phyloP scores from a whole-genome alignment of 1,140 invertebrate species.

The Papilio xuthus region DNA sequence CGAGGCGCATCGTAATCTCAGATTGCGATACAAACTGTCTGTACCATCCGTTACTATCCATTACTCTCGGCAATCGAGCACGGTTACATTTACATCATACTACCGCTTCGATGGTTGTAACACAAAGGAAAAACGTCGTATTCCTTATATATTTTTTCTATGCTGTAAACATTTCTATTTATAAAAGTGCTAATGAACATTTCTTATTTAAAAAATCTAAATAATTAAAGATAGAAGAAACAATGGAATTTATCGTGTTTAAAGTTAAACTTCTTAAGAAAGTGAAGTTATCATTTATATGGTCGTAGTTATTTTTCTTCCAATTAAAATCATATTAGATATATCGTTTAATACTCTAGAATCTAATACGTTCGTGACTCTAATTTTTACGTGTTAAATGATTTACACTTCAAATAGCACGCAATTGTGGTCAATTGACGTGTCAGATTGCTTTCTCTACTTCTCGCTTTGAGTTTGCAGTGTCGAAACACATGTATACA shows the following conservation, averaged over 20 bases:
- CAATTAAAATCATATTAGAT: background rate
- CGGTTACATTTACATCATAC: constrained; percentile 28
- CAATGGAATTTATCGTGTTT: background rate
- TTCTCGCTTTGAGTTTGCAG: background rate
- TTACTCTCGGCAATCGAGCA: constrained; percentile 24
- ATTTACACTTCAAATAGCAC: constrained; percentile 17
- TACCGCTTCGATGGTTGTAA: constrained; percentile 1
- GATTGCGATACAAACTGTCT: constrained; percentile 8
- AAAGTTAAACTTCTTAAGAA: background rate
- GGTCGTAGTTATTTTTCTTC: background rate
- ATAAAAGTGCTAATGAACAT: too few species aligned
- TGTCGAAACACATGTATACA: background rate
- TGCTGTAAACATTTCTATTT: too few species aligned
- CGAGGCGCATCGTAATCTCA: constrained; percentile 18
- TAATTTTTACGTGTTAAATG: constrained; percentile 19
- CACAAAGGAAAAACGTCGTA: background rate
- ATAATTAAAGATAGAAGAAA: too few species aligned
- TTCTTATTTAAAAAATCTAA: too few species aligned
- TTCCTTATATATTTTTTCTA: background rate
- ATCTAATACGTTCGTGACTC: constrained; percentile 2
- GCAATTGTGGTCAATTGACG: constrained; percentile 13
- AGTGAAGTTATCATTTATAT: background rate
- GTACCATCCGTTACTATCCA: constrained; percentile 31
- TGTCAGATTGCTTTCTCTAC: constrained; percentile 6
- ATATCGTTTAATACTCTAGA: background rate